phyloP scores from a whole-genome alignment of 2,888 invertebrate genomes.

The Vanessa cardui region DNA sequence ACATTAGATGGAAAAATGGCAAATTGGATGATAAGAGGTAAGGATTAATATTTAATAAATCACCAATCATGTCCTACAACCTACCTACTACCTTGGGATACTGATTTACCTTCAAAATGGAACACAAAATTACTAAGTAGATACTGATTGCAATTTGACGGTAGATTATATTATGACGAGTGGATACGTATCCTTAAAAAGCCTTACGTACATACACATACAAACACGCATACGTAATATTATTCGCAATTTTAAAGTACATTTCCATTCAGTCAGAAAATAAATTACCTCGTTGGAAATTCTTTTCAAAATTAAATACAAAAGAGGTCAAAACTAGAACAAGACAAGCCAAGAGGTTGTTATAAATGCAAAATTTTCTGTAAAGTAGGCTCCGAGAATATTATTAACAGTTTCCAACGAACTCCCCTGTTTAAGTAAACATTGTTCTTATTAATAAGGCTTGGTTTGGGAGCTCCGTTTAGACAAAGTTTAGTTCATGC shows the following conservation, averaged over 20 bases:
- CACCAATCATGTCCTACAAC: too few relatives aligned
- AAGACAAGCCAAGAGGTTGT: constrained; percentile 28
- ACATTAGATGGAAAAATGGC: too few relatives aligned
- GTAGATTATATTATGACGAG: too few relatives aligned
- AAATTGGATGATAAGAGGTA: too few relatives aligned
- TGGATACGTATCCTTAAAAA: too few relatives aligned
- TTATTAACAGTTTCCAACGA: constrained; percentile 16
- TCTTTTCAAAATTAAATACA: constrained; percentile 18
- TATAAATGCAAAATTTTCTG: constrained; percentile 27
- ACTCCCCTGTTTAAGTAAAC: constrained; percentile 15
- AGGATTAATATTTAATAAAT: too few relatives aligned
- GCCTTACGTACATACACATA: too few relatives aligned
- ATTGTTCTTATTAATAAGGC: constrained; percentile 23
- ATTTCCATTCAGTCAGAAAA: constrained; percentile 2
- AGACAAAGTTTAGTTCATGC: constrained; percentile 14
- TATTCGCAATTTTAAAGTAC: not conserved
- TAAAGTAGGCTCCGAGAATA: constrained; percentile 23
- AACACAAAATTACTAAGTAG: too few relatives aligned
- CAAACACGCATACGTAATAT: too few relatives aligned
- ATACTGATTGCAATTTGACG: too few relatives aligned
- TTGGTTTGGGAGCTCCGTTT: not conserved
- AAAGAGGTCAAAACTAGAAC: constrained; percentile 31
- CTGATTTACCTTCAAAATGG: too few relatives aligned
- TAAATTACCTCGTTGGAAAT: constrained; percentile 4
- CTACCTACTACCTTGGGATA: too few relatives aligned